Evolutionary conservation across 2,888 invertebrate genomes (phyloP).

Genomic region (Ophraella communa): DNA sequence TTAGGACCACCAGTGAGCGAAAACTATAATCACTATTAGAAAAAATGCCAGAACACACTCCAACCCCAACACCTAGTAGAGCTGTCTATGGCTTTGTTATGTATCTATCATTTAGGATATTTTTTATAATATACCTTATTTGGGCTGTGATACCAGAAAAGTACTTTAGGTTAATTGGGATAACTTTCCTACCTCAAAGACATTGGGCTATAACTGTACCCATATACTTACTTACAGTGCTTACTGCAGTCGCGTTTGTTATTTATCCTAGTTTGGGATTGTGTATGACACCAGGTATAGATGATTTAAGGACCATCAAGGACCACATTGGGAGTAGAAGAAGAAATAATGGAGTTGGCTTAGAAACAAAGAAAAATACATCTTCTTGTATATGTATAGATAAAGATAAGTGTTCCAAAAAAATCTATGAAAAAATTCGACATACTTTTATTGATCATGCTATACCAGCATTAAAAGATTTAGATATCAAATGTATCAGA

Average conservation of each 20-base stretch:
- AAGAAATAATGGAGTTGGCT: slow-evolving; percentile 55
- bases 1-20: slow-evolving; percentile 65
- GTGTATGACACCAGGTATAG: slow-evolving; percentile 72
- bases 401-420: slow-evolving; percentile 61
- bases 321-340: slow-evolving; percentile 57
- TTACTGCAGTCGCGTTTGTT: slow-evolving; percentile 78
- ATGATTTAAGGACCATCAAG: slow-evolving; percentile 69
- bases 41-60: slow-evolving; percentile 82
- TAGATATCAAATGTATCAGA: slow-evolving; percentile 73
- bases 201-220: slow-evolving; percentile 92
- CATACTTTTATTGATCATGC: slow-evolving; percentile 54
- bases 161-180: slow-evolving; percentile 72
- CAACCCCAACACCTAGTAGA: slow-evolving; percentile 89
- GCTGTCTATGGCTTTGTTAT: slow-evolving; percentile 96
- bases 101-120: slow-evolving; percentile 76
- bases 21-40: slow-evolving; percentile 57
- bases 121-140: slow-evolving; percentile 77
- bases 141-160: slow-evolving; percentile 86
- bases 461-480: slow-evolving; percentile 71
- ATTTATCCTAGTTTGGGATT: slow-evolving; percentile 86
- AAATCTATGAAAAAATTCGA: slow-evolving; percentile 50
- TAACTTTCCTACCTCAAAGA: slow-evolving; percentile 85
- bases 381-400: slow-evolving; percentile 62
- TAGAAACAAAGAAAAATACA: slow-evolving; percentile 25
- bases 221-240: slow-evolving; percentile 74